Evolutionary conservation across 2,888 invertebrate species (phyloP).

Genomic region (Parnassius mnemosyne): DNA sequence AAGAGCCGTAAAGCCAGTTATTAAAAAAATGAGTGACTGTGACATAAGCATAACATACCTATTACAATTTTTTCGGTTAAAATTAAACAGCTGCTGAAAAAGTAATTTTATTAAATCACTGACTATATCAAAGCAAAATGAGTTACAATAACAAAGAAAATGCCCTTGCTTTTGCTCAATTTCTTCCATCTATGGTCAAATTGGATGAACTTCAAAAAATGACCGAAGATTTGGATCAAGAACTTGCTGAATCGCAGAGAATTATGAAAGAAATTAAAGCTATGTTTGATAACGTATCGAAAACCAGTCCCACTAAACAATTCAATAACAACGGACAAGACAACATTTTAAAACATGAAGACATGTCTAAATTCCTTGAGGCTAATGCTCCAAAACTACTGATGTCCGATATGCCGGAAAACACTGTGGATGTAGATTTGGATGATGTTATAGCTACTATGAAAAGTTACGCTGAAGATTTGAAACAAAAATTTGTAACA

Average conservation of each 20-base stretch:
- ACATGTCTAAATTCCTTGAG: slow-evolving; percentile 54
- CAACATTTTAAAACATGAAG: slow-evolving; percentile 45
- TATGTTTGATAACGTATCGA: slow-evolving; percentile 51
- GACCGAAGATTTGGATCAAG: slow-evolving; percentile 56
- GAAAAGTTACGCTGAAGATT: slow-evolving; percentile 57
- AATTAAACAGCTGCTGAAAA: no score
- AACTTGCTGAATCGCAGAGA: slow-evolving; percentile 60
- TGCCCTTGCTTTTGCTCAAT: slow-evolving; percentile 48
- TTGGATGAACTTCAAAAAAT: slow-evolving; percentile 60
- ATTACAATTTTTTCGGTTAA: no score
- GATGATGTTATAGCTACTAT: slow-evolving; percentile 55
- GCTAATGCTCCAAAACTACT: slow-evolving; percentile 52
- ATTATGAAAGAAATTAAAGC: slow-evolving; percentile 60
- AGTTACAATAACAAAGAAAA: slow-evolving; percentile 37
- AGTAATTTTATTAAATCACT: no score
- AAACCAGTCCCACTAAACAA: slow-evolving; percentile 25
- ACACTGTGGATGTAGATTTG: slow-evolving; percentile 46
- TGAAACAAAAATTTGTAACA: slow-evolving; percentile 48
- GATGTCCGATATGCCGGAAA: slow-evolving; percentile 58
- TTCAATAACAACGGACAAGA: slow-evolving; percentile 16
- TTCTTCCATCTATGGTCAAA: slow-evolving; percentile 55
- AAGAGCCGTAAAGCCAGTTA: no score
- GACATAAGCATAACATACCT: no score
- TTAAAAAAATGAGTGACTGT: no score
- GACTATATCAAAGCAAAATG: slow-evolving; percentile 32